Evolutionary conservation across 2,113 vertebrate species (phyloP).

Genomic region (Scomber scombrus): DNA sequence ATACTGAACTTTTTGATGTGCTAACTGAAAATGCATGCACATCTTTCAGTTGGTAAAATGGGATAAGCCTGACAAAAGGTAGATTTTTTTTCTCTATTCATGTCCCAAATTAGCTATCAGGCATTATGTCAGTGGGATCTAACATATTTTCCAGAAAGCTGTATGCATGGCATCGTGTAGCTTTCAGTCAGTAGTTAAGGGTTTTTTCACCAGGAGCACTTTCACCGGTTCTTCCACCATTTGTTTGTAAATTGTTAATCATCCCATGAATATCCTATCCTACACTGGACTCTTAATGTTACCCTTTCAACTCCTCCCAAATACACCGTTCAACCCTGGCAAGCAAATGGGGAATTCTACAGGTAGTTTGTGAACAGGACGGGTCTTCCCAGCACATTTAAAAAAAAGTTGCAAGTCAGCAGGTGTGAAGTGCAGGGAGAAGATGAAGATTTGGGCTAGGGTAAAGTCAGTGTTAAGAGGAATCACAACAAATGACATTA

Average conservation of each 20-base stretch:
- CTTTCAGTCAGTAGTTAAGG: too few species aligned
- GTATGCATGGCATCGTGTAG: too few species aligned
- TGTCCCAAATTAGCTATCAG: background rate
- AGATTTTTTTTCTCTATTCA: background rate
- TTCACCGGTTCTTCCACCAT: too few species aligned
- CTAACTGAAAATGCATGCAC: background rate
- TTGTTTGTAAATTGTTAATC: too few species aligned
- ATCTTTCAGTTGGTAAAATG: background rate
- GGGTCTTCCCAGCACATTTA: background rate
- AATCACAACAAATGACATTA: slow-evolving; percentile 11
- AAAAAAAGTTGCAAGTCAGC: slow-evolving; percentile 3
- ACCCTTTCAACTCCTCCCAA: too few species aligned
- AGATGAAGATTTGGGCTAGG: background rate
- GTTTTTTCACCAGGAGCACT: too few species aligned
- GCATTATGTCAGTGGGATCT: background rate
- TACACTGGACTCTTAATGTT: too few species aligned
- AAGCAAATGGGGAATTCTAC: too few species aligned
- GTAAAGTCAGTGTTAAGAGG: slow-evolving; percentile 3
- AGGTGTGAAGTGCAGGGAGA: background rate
- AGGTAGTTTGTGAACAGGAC: too few species aligned
- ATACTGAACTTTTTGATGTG: background rate
- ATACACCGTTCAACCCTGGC: too few species aligned
- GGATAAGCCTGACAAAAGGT: background rate
- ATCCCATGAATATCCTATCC: too few species aligned
- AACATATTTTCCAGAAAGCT: too few species aligned